phyloP scores from a whole-genome alignment of 2,888 invertebrate genomes.

The Apocheima hispidaria region DNA sequence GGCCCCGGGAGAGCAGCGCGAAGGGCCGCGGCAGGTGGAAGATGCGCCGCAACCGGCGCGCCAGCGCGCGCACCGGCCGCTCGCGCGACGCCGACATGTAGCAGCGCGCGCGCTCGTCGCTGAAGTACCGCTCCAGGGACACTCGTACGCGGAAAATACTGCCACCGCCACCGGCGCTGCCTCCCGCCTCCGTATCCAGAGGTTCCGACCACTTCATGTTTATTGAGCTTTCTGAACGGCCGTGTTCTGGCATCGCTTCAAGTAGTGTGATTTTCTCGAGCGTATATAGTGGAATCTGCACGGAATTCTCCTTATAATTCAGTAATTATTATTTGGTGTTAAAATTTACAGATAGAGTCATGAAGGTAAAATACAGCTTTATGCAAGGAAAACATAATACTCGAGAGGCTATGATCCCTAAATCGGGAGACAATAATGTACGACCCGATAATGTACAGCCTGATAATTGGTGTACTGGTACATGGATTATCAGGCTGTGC shows the following conservation, averaged over 20 bases:
- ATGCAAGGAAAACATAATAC: no score
- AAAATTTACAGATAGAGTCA: no score
- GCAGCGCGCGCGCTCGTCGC: slow-evolving; percentile 59
- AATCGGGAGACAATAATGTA: no score
- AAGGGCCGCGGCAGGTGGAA: slow-evolving; percentile 54
- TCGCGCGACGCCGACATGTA: slow-evolving; percentile 45
- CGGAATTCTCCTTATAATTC: no score
- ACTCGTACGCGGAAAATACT: slow-evolving; percentile 60
- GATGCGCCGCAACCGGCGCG: slow-evolving; percentile 57
- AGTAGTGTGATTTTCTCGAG: no score
- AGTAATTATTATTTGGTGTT: no score
- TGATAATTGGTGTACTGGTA: no score
- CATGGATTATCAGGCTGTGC: no score
- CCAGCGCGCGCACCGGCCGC: slow-evolving; percentile 61
- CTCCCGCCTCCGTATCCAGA: background rate
- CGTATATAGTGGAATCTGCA: no score
- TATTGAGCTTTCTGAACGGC: background rate
- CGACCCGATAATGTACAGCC: no score
- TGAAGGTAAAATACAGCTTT: no score
- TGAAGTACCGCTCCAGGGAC: slow-evolving; percentile 58
- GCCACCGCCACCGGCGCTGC: slow-evolving; percentile 26
- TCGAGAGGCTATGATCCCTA: no score
- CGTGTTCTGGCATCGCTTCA: background rate
- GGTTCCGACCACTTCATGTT: background rate
- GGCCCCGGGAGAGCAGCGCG: slow-evolving; percentile 54